Base-by-base conservation (phyloP, 2,888 invertebrate species). In the Coleophora deauratella region DNA sequence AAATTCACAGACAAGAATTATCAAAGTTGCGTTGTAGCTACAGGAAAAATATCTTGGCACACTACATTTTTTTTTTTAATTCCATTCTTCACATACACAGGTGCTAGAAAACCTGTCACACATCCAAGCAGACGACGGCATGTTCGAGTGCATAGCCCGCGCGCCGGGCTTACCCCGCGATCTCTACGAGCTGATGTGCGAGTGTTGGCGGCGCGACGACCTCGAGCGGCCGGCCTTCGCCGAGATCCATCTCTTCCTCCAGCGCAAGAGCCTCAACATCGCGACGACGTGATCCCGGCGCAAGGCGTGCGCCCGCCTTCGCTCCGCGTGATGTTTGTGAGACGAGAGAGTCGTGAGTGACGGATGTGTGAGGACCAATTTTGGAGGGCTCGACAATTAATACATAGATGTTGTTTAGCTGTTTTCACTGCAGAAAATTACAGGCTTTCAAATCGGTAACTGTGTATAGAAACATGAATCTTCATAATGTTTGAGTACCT, bases 121-220 rank as follows among this genome's bases (percentile, higher is more conserved):
- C 64, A 78, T 92, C 70, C 88, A 91, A 62, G 87, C 88, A 39
- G 88, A 89, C 64, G 88, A 90, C 54, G 88, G 87, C 7, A 62
- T 85, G 47, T 91, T 88, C 78, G 87, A 87, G 58, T 79, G 80
- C 60, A 84, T 94, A 38, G 89, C 90, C 27, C 90, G 91, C 48
- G 91, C 93, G 9, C 77, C 88, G 14, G 88, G 88, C 57, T 91
- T 91, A 50, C 92, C 93, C 35, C 92, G 93, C 64, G 95, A 95
- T 76, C 88, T 96, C 50, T 93, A 93, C 84, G 93, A 94, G 61
- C 84, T 95, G 54, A 93, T 95, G 93, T 77, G 89, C 49, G 94
- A 93, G 63, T 96, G 96, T 72, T 96, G 95, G 95, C 89, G 91
- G 46, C 86, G 92, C 32, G 91, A 91, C 57, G 93, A 93, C 44